These are phyloP conservation scores for Lateolabrax maculatus DNA, from an alignment of 2,797 vertebrate genomes.

Conservation along the genomic window DNA sequence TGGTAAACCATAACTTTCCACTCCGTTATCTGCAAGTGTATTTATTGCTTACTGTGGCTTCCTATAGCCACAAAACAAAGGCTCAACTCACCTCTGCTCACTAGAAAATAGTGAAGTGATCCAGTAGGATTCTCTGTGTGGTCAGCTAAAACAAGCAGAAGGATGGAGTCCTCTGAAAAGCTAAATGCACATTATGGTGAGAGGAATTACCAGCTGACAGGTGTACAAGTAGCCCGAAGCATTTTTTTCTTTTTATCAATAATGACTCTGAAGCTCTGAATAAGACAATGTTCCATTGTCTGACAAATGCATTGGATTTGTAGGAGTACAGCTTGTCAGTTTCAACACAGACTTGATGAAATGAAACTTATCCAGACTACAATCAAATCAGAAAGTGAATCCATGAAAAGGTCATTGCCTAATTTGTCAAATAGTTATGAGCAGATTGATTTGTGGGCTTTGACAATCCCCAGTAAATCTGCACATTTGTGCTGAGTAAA, in stretches of 20 bases:
- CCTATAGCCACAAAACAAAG: conserved; percentile 42
- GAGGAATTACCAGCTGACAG: conserved; percentile 58
- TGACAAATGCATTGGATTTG: conserved; percentile 11
- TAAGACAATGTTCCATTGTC: conserved; percentile 20
- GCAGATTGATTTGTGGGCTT: conserved; percentile 59
- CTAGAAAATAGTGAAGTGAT: conserved; percentile 33
- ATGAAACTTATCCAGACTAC: conserved; percentile 29
- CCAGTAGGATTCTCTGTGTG: conserved; percentile 43
- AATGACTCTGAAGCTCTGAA: conserved; percentile 12
- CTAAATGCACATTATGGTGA: conserved; percentile 43
- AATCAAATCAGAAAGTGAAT: conserved; percentile 63
- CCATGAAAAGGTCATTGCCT: conserved; percentile 66
- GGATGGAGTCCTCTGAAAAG: conserved; percentile 12
- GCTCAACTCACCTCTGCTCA: conserved; percentile 25
- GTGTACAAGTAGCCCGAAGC: conserved; percentile 58
- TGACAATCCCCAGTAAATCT: conserved; percentile 53
- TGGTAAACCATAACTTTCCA: conserved; percentile 68
- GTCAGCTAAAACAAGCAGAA: conserved; percentile 64
- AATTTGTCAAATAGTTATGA: conserved; percentile 60
- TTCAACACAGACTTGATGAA: conserved; percentile 37
- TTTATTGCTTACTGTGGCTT: conserved; percentile 70
- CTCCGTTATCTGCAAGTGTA: conserved; percentile 60
- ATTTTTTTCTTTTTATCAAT: conserved; percentile 57
- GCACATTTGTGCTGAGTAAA: conserved; percentile 55
- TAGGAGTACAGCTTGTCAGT: conserved; percentile 25